Conservation (phyloP, 2,888 invertebrate genomes). For the Cheilosia vernalis region DNA sequence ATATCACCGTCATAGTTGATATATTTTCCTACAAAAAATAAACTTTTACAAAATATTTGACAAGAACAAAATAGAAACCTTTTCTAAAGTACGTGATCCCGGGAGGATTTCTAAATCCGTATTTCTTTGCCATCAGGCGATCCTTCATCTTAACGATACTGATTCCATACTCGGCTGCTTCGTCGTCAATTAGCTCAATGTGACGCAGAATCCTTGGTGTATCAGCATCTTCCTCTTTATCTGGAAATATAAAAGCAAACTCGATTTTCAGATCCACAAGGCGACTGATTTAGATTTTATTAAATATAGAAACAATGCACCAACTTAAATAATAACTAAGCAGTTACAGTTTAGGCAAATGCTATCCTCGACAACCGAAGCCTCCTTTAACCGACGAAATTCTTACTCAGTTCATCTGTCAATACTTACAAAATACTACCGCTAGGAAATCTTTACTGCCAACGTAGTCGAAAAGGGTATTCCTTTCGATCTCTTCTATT, state of each 20-base stretch:
- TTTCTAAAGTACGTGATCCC: constrained; percentile 96
- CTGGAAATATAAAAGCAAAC: constrained; percentile 83
- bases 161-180: constrained; percentile 95
- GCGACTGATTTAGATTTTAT: background rate
- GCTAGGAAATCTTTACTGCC: constrained; percentile 95
- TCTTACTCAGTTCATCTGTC: background rate
- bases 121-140: constrained; percentile 96
- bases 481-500: constrained; percentile 94
- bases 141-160: constrained; percentile 95
- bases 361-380: constrained; percentile 44
- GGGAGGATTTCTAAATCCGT: constrained; percentile 94
- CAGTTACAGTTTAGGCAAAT: constrained; percentile 76
- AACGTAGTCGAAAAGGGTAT: constrained; percentile 92
- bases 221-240: constrained; percentile 92
- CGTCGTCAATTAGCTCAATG: constrained; percentile 95
- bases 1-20: constrained; percentile 97
- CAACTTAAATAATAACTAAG: constrained; percentile 71
- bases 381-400: background rate
- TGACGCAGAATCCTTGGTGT: constrained; percentile 92
- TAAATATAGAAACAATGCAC: background rate
- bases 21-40: constrained; percentile 85
- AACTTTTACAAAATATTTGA: background rate
- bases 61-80: constrained; percentile 80
- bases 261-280: background rate
- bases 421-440: constrained; percentile 94